Evolutionary conservation across 1,140 invertebrate genomes (phyloP).

Genomic region (Dinoponera quadriceps): DNA sequence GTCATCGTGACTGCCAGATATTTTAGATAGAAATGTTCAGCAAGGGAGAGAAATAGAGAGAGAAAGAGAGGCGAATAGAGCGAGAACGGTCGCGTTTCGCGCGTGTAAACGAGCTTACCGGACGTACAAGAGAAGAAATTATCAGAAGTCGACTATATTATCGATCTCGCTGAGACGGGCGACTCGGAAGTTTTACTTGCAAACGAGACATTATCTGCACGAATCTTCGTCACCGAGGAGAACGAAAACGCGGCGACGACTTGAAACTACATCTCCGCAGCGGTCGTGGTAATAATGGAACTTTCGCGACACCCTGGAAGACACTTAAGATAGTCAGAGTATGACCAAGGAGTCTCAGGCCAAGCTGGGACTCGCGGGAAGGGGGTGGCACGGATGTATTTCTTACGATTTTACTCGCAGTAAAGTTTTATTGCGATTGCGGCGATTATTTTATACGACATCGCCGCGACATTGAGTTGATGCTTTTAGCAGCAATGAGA

Average conservation of each 20-base stretch:
- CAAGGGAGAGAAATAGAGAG: not conserved
- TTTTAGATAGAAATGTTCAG: not conserved
- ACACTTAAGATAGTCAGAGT: constrained; percentile 16
- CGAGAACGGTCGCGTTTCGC: not conserved
- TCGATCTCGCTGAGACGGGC: not conserved
- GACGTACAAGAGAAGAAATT: constrained; percentile 7
- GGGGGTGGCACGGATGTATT: not conserved
- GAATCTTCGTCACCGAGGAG: not conserved
- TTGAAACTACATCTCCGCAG: constrained; percentile 18
- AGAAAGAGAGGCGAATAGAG: no score
- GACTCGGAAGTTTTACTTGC: constrained; percentile 28
- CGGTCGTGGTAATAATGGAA: not conserved
- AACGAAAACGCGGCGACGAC: not conserved
- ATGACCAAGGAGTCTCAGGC: not conserved
- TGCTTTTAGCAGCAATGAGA: constrained; percentile 8
- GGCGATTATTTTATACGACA: constrained; percentile 26
- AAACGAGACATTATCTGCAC: constrained; percentile 3
- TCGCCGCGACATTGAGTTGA: constrained; percentile 1
- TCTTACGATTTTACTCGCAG: not conserved
- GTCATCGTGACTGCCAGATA: not conserved
- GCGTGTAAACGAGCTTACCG: not conserved
- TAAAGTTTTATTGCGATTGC: constrained; percentile 44
- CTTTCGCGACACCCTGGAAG: not conserved
- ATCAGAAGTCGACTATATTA: not conserved
- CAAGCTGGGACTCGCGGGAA: not conserved